phyloP scores from a whole-genome alignment of 2,797 vertebrate genomes.

The Ctenopoma multispine region DNA sequence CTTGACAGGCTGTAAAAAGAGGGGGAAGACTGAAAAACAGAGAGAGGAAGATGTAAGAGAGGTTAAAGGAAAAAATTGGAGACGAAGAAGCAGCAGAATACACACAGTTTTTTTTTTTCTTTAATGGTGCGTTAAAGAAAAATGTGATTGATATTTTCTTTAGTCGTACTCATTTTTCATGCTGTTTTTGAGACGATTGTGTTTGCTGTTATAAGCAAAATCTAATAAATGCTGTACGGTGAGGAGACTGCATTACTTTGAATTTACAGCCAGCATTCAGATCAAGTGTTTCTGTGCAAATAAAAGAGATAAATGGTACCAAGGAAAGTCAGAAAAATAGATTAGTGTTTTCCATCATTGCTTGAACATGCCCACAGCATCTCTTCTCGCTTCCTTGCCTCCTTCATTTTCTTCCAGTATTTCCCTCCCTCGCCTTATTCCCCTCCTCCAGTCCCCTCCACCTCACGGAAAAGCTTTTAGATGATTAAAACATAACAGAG shows the following conservation, averaged over 20 bases:
- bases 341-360: conserved; percentile 31
- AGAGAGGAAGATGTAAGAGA: conserved; percentile 31
- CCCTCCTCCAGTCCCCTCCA: conserved; percentile 33
- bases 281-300: conserved; percentile 5
- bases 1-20: conserved; percentile 76
- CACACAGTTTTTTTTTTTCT: too few relatives aligned
- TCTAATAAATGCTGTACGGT: neutral
- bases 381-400: conserved; percentile 26
- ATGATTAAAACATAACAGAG: conserved; percentile 70
- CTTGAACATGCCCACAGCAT: conserved; percentile 20
- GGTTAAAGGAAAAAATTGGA: conserved; percentile 54
- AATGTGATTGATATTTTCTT: neutral
- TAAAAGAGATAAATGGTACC: conserved; percentile 16
- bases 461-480: conserved; percentile 69
- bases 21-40: conserved; percentile 16
- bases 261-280: neutral
- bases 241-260: neutral
- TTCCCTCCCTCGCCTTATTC: conserved; percentile 34
- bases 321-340: conserved; percentile 4
- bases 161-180: neutral
- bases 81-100: conserved; percentile 39
- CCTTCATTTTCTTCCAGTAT: conserved; percentile 41
- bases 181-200: neutral
- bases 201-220: neutral
- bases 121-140: conserved; percentile 8